Percentiles rank a stretch among this genome's conserved stretches.
These are phyloP conservation scores for Scytalopus superciliaris DNA, from an alignment of 2,113 vertebrate species.

Conservation along the genomic window DNA sequence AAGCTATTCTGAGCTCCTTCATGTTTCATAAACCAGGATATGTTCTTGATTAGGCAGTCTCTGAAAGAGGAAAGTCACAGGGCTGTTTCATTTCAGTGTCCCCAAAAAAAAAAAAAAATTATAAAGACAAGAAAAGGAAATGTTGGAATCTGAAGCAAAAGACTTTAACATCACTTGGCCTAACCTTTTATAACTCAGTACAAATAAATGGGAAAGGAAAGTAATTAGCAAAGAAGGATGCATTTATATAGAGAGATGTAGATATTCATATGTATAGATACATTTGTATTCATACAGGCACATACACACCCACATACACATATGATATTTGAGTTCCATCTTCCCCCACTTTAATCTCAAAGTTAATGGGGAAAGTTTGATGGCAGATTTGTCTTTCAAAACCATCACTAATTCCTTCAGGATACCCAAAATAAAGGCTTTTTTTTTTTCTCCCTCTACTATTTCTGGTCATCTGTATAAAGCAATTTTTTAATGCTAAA, in stretches of 20 bases:
- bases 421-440: neutral
- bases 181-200: neutral
- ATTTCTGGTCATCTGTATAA: neutral
- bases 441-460: fast-evolving
- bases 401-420: neutral
- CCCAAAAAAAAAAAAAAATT: neutral
- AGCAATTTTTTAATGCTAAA: neutral
- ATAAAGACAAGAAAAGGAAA: neutral
- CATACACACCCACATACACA: fast-evolving
- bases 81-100: neutral
- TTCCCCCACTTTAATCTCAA: neutral
- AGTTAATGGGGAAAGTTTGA: neutral
- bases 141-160: neutral
- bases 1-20: neutral
- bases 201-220: neutral
- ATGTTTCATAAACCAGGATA: neutral
- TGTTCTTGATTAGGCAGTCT: neutral
- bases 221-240: neutral
- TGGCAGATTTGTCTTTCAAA: neutral
- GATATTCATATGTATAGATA: neutral
- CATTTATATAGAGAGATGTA: neutral
- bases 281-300: neutral
- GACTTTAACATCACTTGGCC: neutral
- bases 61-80: neutral
- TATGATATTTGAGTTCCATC: neutral